Percentiles rank a stretch among this genome's conserved stretches.
These are phyloP conservation scores for Macroramphosus scolopax DNA, from an alignment of 2,797 vertebrate species.

Conservation along the genomic window DNA sequence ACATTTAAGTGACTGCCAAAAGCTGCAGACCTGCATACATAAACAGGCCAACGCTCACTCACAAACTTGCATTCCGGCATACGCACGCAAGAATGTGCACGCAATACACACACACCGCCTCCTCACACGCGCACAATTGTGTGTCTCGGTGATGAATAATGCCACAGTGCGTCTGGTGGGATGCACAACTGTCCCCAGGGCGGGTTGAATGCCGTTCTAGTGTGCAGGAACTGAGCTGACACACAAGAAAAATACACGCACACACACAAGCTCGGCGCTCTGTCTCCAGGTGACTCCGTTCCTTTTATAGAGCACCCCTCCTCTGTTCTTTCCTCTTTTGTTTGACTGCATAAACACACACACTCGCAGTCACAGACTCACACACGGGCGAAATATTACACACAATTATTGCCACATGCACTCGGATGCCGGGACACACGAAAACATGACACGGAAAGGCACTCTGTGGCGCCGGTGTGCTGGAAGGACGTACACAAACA, in stretches of 20 bases:
- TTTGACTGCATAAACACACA: slow-evolving; percentile 39
- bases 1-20: slow-evolving; percentile 33
- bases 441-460: slow-evolving; percentile 15
- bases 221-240: slow-evolving; percentile 52
- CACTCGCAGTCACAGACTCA: slow-evolving; percentile 5
- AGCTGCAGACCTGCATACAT: slow-evolving; percentile 33
- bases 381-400: slow-evolving; percentile 24
- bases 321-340: slow-evolving; percentile 39
- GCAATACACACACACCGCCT: slow-evolving; percentile 18
- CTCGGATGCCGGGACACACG: slow-evolving; percentile 16
- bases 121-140: slow-evolving; percentile 15
- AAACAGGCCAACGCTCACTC: slow-evolving; percentile 21
- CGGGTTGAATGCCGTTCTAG: slow-evolving; percentile 60
- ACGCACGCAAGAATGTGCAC: slow-evolving; percentile 13
- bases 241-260: slow-evolving; percentile 27
- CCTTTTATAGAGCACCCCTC: slow-evolving; percentile 54
- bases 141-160: slow-evolving; percentile 75
- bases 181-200: slow-evolving; percentile 61
- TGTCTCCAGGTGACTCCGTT: slow-evolving; percentile 66
- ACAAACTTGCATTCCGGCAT: slow-evolving; percentile 19
- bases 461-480: slow-evolving; percentile 24
- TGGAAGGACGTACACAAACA: slow-evolving; percentile 25
- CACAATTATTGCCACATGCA: slow-evolving; percentile 23
- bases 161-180: slow-evolving; percentile 66
- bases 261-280: slow-evolving; percentile 25